Evolutionary conservation across 2,888 invertebrate genomes (phyloP).

Genomic region (Conchocele bisecta): DNA sequence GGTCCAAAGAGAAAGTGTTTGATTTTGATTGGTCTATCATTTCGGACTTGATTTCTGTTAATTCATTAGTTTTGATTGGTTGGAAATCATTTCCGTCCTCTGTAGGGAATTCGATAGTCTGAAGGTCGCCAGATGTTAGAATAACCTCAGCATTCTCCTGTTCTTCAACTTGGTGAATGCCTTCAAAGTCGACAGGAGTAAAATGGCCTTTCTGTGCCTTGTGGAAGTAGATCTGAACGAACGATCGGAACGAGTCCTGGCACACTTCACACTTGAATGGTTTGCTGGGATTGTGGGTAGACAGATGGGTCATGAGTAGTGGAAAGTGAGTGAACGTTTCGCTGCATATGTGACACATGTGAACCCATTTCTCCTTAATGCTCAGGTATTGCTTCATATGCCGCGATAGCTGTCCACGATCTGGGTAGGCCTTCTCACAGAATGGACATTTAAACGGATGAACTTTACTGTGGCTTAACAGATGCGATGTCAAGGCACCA

Average conservation of each 20-base stretch:
- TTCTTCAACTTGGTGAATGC: too few relatives aligned
- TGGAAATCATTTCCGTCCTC: too few relatives aligned
- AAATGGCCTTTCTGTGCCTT: conserved; percentile 44
- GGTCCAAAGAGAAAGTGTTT: too few relatives aligned
- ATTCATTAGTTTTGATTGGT: too few relatives aligned
- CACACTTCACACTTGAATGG: conserved; percentile 45
- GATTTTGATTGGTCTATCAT: too few relatives aligned
- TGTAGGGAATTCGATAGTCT: too few relatives aligned
- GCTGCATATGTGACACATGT: conserved; percentile 47
- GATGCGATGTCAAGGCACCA: conserved; percentile 47
- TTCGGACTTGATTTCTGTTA: too few relatives aligned
- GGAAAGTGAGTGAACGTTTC: conserved; percentile 43
- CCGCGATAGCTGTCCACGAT: conserved; percentile 41
- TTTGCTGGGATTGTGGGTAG: conserved; percentile 44
- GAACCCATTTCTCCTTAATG: conserved; percentile 7
- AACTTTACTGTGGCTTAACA: conserved; percentile 41
- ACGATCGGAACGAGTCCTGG: conserved; percentile 31
- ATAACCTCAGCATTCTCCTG: too few relatives aligned
- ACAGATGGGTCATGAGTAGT: conserved; percentile 42
- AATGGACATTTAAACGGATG: conserved; percentile 53
- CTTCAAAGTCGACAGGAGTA: too few relatives aligned
- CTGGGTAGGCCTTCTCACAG: conserved; percentile 44
- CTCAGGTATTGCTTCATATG: conserved; percentile 53
- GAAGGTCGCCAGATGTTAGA: too few relatives aligned
- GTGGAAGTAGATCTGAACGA: conserved; percentile 41